Percentiles rank a stretch among this genome's conserved stretches.
Conservation (phyloP, 1,140 invertebrate species). For the Caenorhabditis remanei region DNA sequence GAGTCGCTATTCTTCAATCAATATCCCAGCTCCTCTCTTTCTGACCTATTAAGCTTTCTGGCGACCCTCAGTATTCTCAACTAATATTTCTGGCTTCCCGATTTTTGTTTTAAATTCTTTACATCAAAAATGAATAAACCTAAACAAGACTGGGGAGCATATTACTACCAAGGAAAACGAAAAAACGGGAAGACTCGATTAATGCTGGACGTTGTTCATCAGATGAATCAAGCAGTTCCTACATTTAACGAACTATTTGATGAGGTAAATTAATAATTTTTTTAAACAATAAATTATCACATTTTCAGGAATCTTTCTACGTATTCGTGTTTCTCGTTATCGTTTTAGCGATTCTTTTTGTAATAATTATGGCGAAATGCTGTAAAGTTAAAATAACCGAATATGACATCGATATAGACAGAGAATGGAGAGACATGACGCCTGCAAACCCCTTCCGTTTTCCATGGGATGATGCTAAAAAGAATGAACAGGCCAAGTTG, state of each 20-base stretch:
- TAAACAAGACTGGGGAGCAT: slow-evolving; percentile 69
- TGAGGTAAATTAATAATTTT: slow-evolving; percentile 63
- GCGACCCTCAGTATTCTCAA: not conserved
- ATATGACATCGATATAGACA: slow-evolving; percentile 38
- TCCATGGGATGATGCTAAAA: slow-evolving; percentile 45
- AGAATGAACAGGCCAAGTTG: not conserved
- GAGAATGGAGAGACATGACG: slow-evolving; percentile 42
- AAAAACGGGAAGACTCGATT: slow-evolving; percentile 67
- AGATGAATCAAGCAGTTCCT: slow-evolving; percentile 70
- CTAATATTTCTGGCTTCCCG: not conserved
- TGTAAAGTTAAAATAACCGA: slow-evolving; percentile 46
- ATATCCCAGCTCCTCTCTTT: slow-evolving; percentile 8
- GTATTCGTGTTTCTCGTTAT: slow-evolving; percentile 54
- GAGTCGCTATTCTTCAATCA: not conserved
- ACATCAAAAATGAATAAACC: slow-evolving; percentile 26
- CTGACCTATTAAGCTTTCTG: not conserved
- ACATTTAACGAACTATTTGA: slow-evolving; percentile 73
- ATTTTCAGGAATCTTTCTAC: slow-evolving; percentile 61
- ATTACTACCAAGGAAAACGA: slow-evolving; percentile 66
- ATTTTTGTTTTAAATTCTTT: slow-evolving; percentile 11
- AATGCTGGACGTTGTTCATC: slow-evolving; percentile 68
- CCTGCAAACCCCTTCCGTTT: slow-evolving; percentile 43
- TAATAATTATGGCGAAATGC: slow-evolving; percentile 49
- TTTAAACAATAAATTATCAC: not conserved
- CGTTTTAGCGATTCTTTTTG: slow-evolving; percentile 15